These are phyloP conservation scores for Geodia barretti DNA, from an alignment of 37 sponge, comb jelly and placozoan genomes.

Conservation along the genomic window DNA sequence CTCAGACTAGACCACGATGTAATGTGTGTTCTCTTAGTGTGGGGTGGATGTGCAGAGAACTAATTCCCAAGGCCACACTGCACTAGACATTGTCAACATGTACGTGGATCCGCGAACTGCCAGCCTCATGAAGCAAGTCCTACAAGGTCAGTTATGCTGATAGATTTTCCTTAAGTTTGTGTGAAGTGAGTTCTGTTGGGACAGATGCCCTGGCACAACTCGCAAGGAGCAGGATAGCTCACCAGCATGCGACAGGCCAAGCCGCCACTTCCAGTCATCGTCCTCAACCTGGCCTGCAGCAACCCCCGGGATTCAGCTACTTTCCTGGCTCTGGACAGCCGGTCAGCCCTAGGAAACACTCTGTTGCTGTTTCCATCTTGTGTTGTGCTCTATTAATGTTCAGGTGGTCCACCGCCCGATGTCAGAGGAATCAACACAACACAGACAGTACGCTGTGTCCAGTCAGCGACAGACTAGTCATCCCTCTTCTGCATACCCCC, in stretches of 20 bases:
- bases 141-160: constrained; percentile 56
- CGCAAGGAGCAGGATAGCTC: constrained; percentile 17
- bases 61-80: constrained; percentile 68
- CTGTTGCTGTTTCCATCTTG: no score
- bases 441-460: background rate
- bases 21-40: constrained; percentile 24
- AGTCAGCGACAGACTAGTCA: background rate
- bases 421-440: background rate
- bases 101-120: constrained; percentile 80
- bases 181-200: background rate
- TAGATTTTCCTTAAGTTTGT: no score
- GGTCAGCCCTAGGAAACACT: no score
- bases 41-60: constrained; percentile 56
- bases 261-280: background rate
- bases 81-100: constrained; percentile 78
- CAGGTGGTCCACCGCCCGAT: background rate
- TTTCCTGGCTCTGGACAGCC: background rate
- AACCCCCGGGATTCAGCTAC: background rate
- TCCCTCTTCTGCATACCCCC: no score
- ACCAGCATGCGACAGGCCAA: background rate
- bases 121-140: constrained; percentile 67
- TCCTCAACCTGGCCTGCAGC: background rate
- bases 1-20: background rate
- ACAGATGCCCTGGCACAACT: constrained; percentile 53
- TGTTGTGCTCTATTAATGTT: no score